Percentiles rank a stretch among this genome's conserved stretches.
phyloP scores from a whole-genome alignment of 2,888 invertebrate genomes.

The Fissipunctia ypsillon region DNA sequence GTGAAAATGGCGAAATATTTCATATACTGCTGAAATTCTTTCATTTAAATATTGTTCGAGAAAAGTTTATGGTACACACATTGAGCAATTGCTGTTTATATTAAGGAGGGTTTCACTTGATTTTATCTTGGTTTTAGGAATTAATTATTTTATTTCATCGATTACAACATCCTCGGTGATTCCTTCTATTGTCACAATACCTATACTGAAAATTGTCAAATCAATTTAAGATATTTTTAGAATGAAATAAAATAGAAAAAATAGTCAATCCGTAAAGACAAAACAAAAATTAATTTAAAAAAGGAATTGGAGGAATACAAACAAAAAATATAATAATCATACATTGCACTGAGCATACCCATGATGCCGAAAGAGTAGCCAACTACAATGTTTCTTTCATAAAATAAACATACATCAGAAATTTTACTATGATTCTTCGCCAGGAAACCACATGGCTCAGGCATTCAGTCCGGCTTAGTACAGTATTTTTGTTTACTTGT shows the following conservation, averaged over 20 bases:
- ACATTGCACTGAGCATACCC: background rate
- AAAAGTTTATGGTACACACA: background rate
- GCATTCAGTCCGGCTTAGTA: no score
- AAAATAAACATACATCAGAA: background rate
- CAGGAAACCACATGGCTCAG: no score
- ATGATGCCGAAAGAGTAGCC: background rate
- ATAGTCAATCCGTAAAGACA: background rate
- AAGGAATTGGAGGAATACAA: background rate
- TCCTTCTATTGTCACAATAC: background rate
- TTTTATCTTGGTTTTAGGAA: background rate
- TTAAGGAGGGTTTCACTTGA: background rate
- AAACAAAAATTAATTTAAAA: background rate
- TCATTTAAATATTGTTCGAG: slow-evolving; percentile 2
- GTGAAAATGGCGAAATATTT: slow-evolving; percentile 25
- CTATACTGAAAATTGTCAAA: background rate
- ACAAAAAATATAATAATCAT: background rate
- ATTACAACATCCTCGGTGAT: background rate
- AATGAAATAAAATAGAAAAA: background rate
- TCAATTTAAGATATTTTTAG: background rate
- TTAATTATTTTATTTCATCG: background rate
- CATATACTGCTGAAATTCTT: background rate
- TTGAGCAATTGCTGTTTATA: background rate
- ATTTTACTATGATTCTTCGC: background rate
- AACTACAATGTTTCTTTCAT: background rate
- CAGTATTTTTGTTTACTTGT: no score